Percentiles rank a stretch among this genome's conserved stretches.
phyloP scores from a whole-genome alignment of 2,113 vertebrate genomes.

The Pardalotus punctatus region DNA sequence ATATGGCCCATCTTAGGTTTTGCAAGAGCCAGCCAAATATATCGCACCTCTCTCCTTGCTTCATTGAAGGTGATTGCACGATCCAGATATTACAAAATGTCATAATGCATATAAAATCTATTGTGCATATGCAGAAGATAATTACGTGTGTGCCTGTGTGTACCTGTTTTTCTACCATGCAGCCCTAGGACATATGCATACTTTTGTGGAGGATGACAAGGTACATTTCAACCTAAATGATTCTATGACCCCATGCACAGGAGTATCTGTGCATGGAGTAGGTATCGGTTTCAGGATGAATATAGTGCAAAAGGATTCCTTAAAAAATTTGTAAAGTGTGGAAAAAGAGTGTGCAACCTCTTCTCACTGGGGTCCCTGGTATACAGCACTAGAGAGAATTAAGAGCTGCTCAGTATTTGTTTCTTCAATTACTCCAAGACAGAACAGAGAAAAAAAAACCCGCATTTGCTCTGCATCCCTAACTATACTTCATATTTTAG shows the following conservation, averaged over 20 bases:
- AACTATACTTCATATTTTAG: neutral
- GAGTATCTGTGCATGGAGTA: too few species aligned
- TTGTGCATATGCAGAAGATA: neutral
- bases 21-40: conserved; percentile 64
- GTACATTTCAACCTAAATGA: neutral
- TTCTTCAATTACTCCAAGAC: neutral
- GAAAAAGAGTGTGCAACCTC: neutral
- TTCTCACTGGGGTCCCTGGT: neutral
- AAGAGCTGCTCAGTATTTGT: neutral
- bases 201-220: neutral
- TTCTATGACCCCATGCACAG: neutral
- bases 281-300: neutral
- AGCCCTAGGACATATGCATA: neutral
- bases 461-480: too few species aligned
- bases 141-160: neutral
- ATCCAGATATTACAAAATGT: conserved; percentile 4
- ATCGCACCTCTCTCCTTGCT: conserved; percentile 35
- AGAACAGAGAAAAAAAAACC: neutral
- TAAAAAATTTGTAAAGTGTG: neutral
- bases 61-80: conserved; percentile 45
- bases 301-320: neutral
- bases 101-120: neutral
- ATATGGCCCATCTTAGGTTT: conserved; percentile 58
- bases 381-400: neutral
- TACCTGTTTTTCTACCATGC: neutral